Evolutionary conservation across 1,140 invertebrate genomes (phyloP).

Genomic region (Protaetia brevitarsis): DNA sequence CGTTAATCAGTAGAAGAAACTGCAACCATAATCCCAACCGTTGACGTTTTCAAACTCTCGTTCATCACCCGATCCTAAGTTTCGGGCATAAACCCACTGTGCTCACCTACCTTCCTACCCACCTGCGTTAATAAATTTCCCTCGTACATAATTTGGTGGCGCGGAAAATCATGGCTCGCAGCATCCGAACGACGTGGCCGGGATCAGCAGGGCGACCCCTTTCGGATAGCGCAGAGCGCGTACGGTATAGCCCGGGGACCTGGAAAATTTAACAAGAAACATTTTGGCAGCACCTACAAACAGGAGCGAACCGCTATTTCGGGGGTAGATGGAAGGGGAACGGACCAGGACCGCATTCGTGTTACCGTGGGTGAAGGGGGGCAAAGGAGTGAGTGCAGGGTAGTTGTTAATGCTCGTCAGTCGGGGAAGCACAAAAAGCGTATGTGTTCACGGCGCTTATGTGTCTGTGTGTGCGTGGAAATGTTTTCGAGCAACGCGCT

Average conservation of each 20-base stretch:
- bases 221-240: background rate
- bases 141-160: background rate
- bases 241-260: background rate
- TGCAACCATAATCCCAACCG: no score
- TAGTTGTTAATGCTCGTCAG: no score
- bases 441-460: no score
- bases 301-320: background rate
- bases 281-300: background rate
- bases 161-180: background rate
- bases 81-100: no score
- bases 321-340: background rate
- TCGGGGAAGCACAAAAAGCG: no score
- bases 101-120: background rate
- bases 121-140: background rate
- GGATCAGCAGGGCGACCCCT: background rate
- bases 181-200: background rate
- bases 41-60: no score
- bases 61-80: no score
- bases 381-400: background rate
- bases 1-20: no score
- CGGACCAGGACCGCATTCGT: background rate
- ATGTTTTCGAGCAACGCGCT: no score
- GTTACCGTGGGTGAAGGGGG: background rate
- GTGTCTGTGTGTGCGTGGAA: no score
- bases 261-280: conserved; percentile 10